Evolutionary conservation across 1,140 invertebrate species (phyloP).

Genomic region (Drosophila punjabiensis): DNA sequence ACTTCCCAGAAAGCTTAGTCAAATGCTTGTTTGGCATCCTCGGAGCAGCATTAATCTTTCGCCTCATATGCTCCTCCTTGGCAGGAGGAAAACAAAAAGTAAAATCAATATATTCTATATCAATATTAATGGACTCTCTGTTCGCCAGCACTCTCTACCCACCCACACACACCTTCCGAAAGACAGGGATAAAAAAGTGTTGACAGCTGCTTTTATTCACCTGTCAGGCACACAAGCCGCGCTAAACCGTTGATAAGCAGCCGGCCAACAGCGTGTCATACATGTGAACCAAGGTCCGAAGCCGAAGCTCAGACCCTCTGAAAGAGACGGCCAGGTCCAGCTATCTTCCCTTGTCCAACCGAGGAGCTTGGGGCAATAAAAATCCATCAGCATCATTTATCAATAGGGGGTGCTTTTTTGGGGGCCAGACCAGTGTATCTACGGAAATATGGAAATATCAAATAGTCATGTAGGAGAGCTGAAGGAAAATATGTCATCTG

Average conservation of each 20-base stretch:
- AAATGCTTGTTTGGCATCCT: conserved; percentile 21
- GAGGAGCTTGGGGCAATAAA: conserved; percentile 68
- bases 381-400: conserved; percentile 82
- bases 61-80: conserved; percentile 18
- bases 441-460: conserved; percentile 72
- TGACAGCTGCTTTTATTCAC: conserved; percentile 83
- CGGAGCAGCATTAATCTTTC: conserved; percentile 43
- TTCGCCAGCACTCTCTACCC: conserved; percentile 7
- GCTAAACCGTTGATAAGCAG: conserved; percentile 81
- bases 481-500: conserved; percentile 58
- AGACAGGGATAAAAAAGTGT: conserved; percentile 62
- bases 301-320: background rate
- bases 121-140: conserved; percentile 67
- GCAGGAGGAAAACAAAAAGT: conserved; percentile 35
- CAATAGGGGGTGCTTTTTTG: conserved; percentile 46
- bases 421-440: conserved; percentile 24
- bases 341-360: conserved; percentile 21
- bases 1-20: conserved; percentile 20
- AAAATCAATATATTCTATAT: conserved; percentile 71
- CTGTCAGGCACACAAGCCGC: conserved; percentile 78
- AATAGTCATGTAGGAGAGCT: conserved; percentile 61
- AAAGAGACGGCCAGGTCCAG: conserved; percentile 1
- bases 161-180: background rate
- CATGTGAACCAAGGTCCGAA: conserved; percentile 39
- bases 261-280: conserved; percentile 59